Conservation (phyloP, 2,888 invertebrate species). For the Mallateleia sp. region DNA sequence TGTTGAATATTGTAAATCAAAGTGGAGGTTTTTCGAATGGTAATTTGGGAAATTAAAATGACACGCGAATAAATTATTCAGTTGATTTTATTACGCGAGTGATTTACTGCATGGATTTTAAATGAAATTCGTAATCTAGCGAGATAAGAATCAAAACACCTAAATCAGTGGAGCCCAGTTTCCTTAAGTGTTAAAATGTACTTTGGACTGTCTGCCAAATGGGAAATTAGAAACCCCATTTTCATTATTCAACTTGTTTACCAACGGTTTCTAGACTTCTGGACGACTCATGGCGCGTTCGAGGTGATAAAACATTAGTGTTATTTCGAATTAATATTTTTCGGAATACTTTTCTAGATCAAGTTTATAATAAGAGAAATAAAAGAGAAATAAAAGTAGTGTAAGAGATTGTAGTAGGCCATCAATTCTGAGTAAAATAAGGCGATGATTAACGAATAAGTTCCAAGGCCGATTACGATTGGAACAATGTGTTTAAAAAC, state of each 20-base stretch:
- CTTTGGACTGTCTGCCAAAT: slow-evolving; percentile 36
- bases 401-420: no score
- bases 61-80: slow-evolving; percentile 18
- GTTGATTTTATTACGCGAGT: slow-evolving; percentile 7
- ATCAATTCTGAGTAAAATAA: slow-evolving; percentile 25
- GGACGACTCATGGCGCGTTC: not conserved
- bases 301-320: no score
- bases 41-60: not conserved
- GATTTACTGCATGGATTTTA: slow-evolving; percentile 24
- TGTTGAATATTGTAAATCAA: not conserved
- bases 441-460: slow-evolving; percentile 37
- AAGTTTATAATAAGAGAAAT: not conserved
- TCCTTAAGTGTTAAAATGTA: slow-evolving; percentile 38
- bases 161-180: slow-evolving; percentile 43
- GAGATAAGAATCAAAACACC: slow-evolving; percentile 47
- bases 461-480: slow-evolving; percentile 29
- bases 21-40: not conserved
- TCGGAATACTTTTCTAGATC: not conserved
- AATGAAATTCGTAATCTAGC: slow-evolving; percentile 12
- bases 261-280: not conserved
- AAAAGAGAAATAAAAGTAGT: slow-evolving; percentile 5
- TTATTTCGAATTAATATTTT: no score
- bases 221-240: slow-evolving; percentile 38
- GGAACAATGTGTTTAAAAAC: slow-evolving; percentile 30
- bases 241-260: slow-evolving; percentile 10